Evolutionary conservation across 2,113 vertebrate species (phyloP).

Genomic region (Hystrix cristata): DNA sequence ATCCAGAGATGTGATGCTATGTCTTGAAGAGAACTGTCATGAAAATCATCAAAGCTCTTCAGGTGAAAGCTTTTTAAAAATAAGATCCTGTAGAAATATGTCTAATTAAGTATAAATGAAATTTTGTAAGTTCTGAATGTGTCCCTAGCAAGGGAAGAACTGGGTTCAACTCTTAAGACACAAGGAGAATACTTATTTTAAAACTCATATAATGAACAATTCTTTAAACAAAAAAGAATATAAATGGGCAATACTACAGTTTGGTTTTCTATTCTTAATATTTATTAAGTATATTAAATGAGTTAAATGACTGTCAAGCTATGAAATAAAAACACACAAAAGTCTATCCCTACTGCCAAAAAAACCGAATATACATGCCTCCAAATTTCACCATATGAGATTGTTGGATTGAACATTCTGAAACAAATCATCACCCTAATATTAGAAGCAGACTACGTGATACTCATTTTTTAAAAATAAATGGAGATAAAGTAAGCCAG

Average conservation of each 20-base stretch:
- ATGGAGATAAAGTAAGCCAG: not conserved
- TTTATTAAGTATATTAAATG: not conserved
- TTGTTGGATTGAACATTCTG: not conserved
- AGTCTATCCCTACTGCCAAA: not conserved
- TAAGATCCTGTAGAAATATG: not conserved
- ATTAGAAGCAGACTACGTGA: not conserved
- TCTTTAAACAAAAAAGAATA: not conserved
- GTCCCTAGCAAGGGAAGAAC: not conserved
- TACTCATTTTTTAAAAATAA: not conserved
- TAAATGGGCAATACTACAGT: not conserved
- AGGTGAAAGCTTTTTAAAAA: not conserved
- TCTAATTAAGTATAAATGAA: not conserved
- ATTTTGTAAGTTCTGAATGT: not conserved
- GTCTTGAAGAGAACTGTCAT: not conserved
- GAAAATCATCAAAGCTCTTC: not conserved
- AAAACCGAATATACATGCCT: not conserved
- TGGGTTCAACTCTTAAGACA: not conserved
- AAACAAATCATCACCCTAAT: not conserved
- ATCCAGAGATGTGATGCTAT: not conserved
- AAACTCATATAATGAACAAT: not conserved
- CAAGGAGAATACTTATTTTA: not conserved
- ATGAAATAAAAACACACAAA: slow-evolving; percentile 10
- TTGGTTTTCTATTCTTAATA: not conserved
- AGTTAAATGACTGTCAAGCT: not conserved
- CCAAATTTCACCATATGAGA: not conserved